These are phyloP conservation scores for Naja naja DNA, from an alignment of 2,113 vertebrate genomes.

Conservation along the genomic window DNA sequence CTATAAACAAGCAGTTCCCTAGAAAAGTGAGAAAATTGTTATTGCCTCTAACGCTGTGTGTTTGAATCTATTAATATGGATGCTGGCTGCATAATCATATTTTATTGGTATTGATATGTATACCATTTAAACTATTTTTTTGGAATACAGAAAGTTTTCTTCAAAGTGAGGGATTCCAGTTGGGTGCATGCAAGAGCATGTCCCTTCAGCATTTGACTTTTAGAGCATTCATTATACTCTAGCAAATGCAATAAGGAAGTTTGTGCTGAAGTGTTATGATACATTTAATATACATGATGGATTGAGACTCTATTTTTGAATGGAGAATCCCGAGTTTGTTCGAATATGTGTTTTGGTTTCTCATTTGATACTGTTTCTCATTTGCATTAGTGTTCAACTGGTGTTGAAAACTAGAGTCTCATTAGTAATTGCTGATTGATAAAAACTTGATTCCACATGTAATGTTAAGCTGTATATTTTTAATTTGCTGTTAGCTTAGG, in stretches of 20 bases:
- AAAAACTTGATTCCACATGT: neutral
- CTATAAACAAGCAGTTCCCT: neutral
- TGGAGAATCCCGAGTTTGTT: neutral
- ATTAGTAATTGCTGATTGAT: neutral
- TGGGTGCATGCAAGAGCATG: neutral
- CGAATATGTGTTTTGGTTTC: neutral
- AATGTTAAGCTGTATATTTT: neutral
- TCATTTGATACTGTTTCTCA: neutral
- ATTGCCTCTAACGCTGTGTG: neutral
- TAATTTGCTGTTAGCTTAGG: neutral
- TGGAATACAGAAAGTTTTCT: neutral
- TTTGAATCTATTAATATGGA: neutral
- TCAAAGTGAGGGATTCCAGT: neutral
- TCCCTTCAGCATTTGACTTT: neutral
- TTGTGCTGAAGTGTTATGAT: neutral
- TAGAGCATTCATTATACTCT: neutral
- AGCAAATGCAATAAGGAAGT: neutral
- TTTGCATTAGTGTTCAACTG: neutral
- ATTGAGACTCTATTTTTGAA: neutral
- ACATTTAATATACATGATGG: neutral
- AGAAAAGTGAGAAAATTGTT: neutral
- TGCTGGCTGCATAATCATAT: neutral
- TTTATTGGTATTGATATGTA: neutral
- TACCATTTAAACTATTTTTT: neutral
- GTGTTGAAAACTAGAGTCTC: neutral